Conservation (phyloP, 2,888 invertebrate genomes). For the Synergus laeviventris region DNA sequence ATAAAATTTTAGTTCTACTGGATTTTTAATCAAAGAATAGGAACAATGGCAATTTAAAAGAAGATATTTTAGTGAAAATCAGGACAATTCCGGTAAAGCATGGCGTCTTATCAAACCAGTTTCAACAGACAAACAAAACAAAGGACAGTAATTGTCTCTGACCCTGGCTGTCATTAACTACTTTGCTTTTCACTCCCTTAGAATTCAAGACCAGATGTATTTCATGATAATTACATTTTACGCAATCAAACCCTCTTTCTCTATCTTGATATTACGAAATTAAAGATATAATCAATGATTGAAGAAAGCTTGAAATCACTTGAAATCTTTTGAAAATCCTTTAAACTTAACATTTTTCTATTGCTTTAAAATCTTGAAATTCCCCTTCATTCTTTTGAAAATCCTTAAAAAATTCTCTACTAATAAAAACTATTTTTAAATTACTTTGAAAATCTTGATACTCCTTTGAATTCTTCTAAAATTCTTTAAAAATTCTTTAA, state of each 20-base stretch:
- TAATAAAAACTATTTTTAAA: no score
- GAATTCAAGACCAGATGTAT: slow-evolving; percentile 13
- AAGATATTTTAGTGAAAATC: slow-evolving; percentile 24
- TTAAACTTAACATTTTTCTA: no score
- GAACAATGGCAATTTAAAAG: neutral
- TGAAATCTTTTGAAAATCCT: no score
- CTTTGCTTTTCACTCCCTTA: slow-evolving; percentile 21
- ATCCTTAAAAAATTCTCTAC: no score
- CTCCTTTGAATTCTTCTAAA: no score
- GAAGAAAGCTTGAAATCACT: neutral
- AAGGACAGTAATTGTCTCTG: slow-evolving; percentile 18
- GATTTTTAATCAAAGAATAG: neutral
- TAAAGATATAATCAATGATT: neutral
- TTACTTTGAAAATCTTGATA: no score
- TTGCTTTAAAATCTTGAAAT: no score
- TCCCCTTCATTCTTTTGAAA: no score
- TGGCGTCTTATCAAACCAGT: slow-evolving; percentile 26
- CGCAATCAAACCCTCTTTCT: neutral
- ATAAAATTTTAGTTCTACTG: neutral
- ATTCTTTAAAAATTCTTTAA: no score
- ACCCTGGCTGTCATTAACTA: slow-evolving; percentile 26
- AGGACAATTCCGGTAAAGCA: slow-evolving; percentile 31
- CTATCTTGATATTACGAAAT: neutral
- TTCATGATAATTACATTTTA: slow-evolving; percentile 12
- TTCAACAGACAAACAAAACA: slow-evolving; percentile 25